Evolutionary conservation across 1,140 invertebrate species (phyloP).

Genomic region (Macrosteles quadrilineatus): DNA sequence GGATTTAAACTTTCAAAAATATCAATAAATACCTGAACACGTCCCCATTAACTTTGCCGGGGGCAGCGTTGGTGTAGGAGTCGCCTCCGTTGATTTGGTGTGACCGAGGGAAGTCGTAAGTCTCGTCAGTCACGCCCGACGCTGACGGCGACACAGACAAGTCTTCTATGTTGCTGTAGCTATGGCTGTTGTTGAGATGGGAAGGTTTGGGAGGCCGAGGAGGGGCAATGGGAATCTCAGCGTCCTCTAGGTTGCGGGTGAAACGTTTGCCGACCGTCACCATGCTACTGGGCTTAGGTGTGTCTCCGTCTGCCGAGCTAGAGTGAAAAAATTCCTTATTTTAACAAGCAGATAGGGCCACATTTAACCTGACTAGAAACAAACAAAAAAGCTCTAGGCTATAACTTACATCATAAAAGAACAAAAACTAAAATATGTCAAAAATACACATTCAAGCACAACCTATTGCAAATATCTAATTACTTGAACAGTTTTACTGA

Average conservation of each 20-base stretch:
- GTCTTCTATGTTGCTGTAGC: constrained; percentile 44
- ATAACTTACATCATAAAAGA: no score
- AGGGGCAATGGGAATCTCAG: constrained; percentile 55
- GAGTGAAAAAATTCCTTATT: no score
- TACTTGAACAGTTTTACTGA: no score
- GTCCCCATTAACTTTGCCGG: constrained; percentile 55
- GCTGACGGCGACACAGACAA: neutral
- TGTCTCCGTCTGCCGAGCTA: constrained; percentile 55
- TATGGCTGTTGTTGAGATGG: constrained; percentile 51
- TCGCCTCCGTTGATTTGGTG: constrained; percentile 55
- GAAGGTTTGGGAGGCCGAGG: constrained; percentile 76
- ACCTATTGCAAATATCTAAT: no score
- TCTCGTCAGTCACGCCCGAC: constrained; percentile 58
- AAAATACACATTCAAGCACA: no score
- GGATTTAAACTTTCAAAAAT: no score
- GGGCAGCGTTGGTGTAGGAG: constrained; percentile 69
- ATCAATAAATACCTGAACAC: constrained; percentile 62
- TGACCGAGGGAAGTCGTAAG: constrained; percentile 71
- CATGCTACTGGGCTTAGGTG: constrained; percentile 47
- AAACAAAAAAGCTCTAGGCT: no score
- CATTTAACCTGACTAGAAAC: no score
- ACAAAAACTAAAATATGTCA: no score
- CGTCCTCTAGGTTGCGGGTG: constrained; percentile 43
- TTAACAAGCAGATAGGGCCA: no score
- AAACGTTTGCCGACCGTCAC: constrained; percentile 59